Base-by-base conservation (phyloP, 2,888 invertebrate genomes). In the Cerastoderma edule region DNA sequence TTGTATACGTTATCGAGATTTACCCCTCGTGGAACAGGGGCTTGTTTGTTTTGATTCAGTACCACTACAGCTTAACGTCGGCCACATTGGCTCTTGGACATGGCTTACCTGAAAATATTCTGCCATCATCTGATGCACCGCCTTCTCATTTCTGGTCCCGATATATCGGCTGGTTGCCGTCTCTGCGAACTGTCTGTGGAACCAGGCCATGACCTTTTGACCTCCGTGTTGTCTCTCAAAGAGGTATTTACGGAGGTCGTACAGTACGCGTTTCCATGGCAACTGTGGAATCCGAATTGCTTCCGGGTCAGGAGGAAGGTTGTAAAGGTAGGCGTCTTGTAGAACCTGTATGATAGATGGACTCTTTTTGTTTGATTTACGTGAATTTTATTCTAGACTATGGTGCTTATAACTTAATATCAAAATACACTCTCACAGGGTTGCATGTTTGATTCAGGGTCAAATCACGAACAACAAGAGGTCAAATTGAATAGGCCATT, bases 281-380 rank as follows among this genome's bases (percentile, higher is more conserved):
- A 87, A 83, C 0, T 87, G 81, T 4, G 91, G 89, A 0, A 90
- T 69, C 6, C 89, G 85, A 39, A 90, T 86, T 50, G 83, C 46
- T 6, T 85, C 72, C 3, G 83, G 80, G 77, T 88, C 85, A 10
- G 90, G 89, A 5, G 91, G 91, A 10, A 89, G 84, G 69, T 90
- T 89, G 72, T 88, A 85, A 8, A 89, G 75, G 83, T 88, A 91
- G 13, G 87, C 84, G 71, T 90, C 89, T 75, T 90, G 89, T 5
- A 91, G 83, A 8, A 88, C 88, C 78, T 78, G n/a, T n/a, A n/a
- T n/a, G n/a, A n/a, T n/a, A n/a, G n/a, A n/a, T n/a, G n/a, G n/a
- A n/a, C n/a, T n/a, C n/a, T n/a, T n/a, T n/a, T n/a, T n/a, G n/a
- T n/a, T n/a, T n/a, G n/a, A n/a, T n/a, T n/a, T n/a, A n/a, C n/a